A percentile compares a stretch with the other conserved stretches of the same genome.
Conservation (phyloP, 2,797 vertebrate genomes). For the Lindbergichthys nudifrons region DNA sequence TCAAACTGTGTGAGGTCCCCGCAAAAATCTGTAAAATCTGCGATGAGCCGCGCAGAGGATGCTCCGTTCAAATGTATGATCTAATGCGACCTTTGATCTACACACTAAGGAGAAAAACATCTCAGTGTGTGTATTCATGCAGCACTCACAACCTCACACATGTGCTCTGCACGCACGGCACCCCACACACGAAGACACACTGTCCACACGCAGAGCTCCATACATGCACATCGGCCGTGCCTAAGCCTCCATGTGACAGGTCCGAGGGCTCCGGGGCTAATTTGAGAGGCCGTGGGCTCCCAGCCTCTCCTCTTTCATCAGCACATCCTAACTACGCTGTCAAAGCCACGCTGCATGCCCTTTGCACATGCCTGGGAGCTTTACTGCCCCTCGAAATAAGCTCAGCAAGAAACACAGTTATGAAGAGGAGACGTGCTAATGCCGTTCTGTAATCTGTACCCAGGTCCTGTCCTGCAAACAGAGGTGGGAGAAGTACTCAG, state of each 20-base stretch:
- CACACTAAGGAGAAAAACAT: slow-evolving; percentile 36
- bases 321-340: slow-evolving; percentile 85
- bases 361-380: slow-evolving; percentile 60
- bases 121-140: slow-evolving; percentile 26
- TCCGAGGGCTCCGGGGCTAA: slow-evolving; percentile 75
- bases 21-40: slow-evolving; percentile 30
- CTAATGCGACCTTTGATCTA: slow-evolving; percentile 53
- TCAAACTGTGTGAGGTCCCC: slow-evolving; percentile 48
- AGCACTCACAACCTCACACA: slow-evolving; percentile 44
- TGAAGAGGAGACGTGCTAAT: slow-evolving; percentile 39
- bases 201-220: slow-evolving; percentile 31
- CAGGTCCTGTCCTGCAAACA: slow-evolving; percentile 10
- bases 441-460: slow-evolving; percentile 31
- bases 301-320: slow-evolving; percentile 85
- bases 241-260: slow-evolving; percentile 69
- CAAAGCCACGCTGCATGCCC: slow-evolving; percentile 66
- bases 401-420: slow-evolving; percentile 40
- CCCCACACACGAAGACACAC: slow-evolving; percentile 28
- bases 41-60: slow-evolving; percentile 42
- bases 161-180: slow-evolving; percentile 35
- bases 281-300: slow-evolving; percentile 79
- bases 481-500: too few relatives aligned
- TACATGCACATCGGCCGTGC: slow-evolving; percentile 21
- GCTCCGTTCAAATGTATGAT: slow-evolving; percentile 44
- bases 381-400: slow-evolving; percentile 74